Conservation (phyloP, 2,113 vertebrate species). For the Pongo abelii region DNA sequence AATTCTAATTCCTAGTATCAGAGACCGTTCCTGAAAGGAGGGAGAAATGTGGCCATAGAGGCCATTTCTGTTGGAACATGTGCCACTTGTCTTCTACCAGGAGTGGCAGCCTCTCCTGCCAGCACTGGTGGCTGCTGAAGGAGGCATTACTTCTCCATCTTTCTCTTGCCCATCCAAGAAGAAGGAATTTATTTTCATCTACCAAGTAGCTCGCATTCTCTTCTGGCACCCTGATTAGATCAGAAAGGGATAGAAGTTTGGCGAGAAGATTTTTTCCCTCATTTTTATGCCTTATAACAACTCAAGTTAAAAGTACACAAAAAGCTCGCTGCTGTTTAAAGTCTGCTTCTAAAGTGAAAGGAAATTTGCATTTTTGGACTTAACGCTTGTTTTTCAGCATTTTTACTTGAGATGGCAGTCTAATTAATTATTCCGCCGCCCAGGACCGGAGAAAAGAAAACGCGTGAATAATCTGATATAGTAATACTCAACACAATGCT, state of each 20-base stretch:
- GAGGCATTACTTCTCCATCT: not conserved
- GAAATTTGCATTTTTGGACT: not conserved
- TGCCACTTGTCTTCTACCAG: not conserved
- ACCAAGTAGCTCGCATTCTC: slow-evolving; percentile 8
- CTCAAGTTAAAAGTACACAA: not conserved
- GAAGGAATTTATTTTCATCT: not conserved
- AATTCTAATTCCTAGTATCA: not conserved
- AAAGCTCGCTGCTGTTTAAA: not conserved
- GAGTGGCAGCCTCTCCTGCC: not conserved
- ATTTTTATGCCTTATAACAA: not conserved
- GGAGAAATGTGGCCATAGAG: not conserved
- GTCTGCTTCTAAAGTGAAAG: not conserved
- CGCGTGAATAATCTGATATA: not conserved
- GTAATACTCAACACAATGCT: not conserved
- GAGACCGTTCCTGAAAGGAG: not conserved
- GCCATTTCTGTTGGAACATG: not conserved
- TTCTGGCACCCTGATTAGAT: slow-evolving; percentile 8
- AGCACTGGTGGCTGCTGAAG: not conserved
- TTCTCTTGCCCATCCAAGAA: not conserved
- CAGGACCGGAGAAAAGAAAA: not conserved
- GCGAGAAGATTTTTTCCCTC: not conserved
- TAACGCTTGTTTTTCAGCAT: not conserved
- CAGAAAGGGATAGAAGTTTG: slow-evolving; percentile 4
- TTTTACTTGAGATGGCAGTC: slow-evolving; percentile 38
- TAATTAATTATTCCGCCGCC: not conserved